Evolutionary conservation across 1,140 invertebrate species (phyloP).

Genomic region (Ostrea edulis): DNA sequence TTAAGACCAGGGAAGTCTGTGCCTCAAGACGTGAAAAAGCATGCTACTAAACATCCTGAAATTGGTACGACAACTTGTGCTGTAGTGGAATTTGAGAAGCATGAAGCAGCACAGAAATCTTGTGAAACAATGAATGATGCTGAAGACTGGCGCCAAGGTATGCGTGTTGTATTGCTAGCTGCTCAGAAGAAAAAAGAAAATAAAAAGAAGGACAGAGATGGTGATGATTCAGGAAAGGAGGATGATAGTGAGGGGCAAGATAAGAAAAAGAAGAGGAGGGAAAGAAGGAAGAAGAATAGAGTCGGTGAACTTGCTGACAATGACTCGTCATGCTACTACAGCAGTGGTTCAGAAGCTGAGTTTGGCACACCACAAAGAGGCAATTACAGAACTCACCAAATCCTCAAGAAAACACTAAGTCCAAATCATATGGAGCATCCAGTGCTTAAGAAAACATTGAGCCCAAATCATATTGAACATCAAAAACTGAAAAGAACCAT

Average conservation of each 20-base stretch:
- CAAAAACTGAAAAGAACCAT: conserved; percentile 63
- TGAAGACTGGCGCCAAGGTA: conserved; percentile 80
- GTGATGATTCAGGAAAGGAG: conserved; percentile 62
- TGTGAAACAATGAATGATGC: conserved; percentile 81
- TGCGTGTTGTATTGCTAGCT: conserved; percentile 80
- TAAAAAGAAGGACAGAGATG: conserved; percentile 64
- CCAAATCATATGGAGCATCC: conserved; percentile 57
- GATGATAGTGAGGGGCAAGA: conserved; percentile 66
- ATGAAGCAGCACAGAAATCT: conserved; percentile 90
- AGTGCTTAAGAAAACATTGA: conserved; percentile 66
- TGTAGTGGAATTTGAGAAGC: conserved; percentile 92
- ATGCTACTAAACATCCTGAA: conserved; percentile 94
- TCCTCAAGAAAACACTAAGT: conserved; percentile 65
- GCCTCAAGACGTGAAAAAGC: conserved; percentile 92
- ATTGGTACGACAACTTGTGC: conserved; percentile 90
- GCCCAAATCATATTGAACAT: conserved; percentile 54
- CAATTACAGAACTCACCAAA: conserved; percentile 49
- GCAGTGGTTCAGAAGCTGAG: conserved; percentile 76
- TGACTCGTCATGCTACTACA: conserved; percentile 72
- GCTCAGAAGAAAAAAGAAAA: conserved; percentile 73
- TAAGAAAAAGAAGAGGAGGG: conserved; percentile 70
- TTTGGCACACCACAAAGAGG: conserved; percentile 41
- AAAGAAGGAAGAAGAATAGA: conserved; percentile 71
- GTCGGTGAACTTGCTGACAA: conserved; percentile 72
- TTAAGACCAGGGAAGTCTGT: conserved; percentile 91